Conservation (phyloP, 2,888 invertebrate genomes). For the Tetropium fuscum region DNA sequence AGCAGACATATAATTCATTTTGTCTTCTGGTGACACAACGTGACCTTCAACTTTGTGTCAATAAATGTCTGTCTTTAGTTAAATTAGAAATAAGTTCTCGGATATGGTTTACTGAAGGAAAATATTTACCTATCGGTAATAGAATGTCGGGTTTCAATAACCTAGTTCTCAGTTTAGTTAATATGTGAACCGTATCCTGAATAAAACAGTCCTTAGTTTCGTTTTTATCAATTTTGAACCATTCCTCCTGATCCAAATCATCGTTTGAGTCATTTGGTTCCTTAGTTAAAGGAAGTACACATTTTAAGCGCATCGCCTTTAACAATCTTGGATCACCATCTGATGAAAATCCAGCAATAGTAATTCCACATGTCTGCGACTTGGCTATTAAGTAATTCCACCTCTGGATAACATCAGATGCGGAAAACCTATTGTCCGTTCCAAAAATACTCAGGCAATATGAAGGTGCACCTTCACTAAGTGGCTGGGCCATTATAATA, state of each 20-base stretch:
- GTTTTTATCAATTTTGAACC: too few relatives aligned
- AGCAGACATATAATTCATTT: background rate
- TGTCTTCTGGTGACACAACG: background rate
- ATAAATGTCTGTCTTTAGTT: background rate
- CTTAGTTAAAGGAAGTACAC: background rate
- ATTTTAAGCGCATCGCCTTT: conserved; percentile 24
- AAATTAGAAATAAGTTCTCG: background rate
- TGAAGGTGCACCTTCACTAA: conserved; percentile 25
- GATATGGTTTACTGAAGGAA: background rate
- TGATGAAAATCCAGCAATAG: conserved; percentile 27
- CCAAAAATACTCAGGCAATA: conserved; percentile 43
- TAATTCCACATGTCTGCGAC: conserved; percentile 20
- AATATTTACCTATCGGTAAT: background rate
- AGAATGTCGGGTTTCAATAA: background rate
- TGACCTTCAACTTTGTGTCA: background rate
- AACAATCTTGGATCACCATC: conserved; percentile 31
- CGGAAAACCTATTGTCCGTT: conserved; percentile 41
- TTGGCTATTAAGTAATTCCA: conserved; percentile 30
- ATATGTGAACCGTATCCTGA: background rate
- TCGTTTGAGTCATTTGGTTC: too few relatives aligned
- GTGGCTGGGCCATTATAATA: conserved; percentile 43
- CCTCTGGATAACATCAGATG: conserved; percentile 33
- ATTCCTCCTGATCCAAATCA: too few relatives aligned
- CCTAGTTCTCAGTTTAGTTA: background rate
- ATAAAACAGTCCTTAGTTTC: background rate